Conservation (phyloP, 2,797 vertebrate genomes). For the Paedocypris micromegethes region DNA sequence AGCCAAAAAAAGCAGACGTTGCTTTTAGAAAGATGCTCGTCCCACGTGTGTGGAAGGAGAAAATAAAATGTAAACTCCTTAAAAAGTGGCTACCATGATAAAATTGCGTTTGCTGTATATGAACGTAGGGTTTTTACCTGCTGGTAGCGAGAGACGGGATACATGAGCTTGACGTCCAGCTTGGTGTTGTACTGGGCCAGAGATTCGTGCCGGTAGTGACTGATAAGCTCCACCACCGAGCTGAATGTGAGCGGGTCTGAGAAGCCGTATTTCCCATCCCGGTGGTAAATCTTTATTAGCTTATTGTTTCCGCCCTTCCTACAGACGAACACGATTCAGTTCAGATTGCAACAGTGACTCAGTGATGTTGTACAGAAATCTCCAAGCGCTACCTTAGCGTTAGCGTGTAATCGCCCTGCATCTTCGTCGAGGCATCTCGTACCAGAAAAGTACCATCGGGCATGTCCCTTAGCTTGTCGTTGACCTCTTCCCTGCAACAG, state of each 20-base stretch:
- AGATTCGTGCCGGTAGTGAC: constrained; percentile 88
- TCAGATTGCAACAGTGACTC: constrained; percentile 39
- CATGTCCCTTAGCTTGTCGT: constrained; percentile 91
- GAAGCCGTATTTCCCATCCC: constrained; percentile 89
- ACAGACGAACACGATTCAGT: constrained; percentile 42
- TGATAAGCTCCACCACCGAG: constrained; percentile 92
- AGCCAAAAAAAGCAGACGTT: too few species aligned
- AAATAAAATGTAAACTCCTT: too few species aligned
- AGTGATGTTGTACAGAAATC: not conserved
- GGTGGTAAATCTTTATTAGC: constrained; percentile 94
- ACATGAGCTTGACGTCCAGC: constrained; percentile 89
- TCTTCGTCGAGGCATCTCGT: constrained; percentile 89
- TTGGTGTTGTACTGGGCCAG: constrained; percentile 94
- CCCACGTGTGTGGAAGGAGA: too few species aligned
- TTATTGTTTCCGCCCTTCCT: constrained; percentile 97
- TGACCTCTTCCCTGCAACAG: constrained; percentile 85
- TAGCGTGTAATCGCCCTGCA: constrained; percentile 94
- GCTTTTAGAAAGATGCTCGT: too few species aligned
- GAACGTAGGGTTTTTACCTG: constrained; percentile 55
- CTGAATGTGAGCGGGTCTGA: constrained; percentile 88
- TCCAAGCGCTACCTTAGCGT: constrained; percentile 74
- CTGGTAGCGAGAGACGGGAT: constrained; percentile 82
- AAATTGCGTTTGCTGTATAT: too few species aligned
- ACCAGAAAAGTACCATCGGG: constrained; percentile 94
- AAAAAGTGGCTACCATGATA: too few species aligned